Conservation (phyloP, 2,888 invertebrate species). For the Orchesellides sinensis region DNA sequence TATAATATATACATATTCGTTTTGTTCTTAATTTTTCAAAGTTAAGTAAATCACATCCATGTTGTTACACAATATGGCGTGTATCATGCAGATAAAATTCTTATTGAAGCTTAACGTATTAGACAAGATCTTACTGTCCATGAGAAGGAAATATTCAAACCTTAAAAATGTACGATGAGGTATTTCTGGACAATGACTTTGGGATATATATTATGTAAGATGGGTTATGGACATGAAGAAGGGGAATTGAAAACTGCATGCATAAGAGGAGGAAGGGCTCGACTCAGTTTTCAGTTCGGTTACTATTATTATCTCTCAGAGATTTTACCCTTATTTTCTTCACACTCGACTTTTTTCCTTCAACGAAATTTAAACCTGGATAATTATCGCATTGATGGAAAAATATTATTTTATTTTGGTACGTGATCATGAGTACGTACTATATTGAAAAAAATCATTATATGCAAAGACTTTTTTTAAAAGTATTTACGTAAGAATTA, state of each 20-base stretch:
- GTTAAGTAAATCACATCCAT: background rate
- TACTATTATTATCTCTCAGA: background rate
- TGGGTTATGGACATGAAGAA: too few species aligned
- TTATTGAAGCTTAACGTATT: conserved; percentile 25
- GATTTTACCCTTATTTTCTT: background rate
- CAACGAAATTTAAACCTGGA: conserved; percentile 13
- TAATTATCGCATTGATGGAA: conserved; percentile 15
- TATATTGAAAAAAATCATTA: background rate
- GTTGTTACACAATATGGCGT: conserved; percentile 37
- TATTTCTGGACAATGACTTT: too few species aligned
- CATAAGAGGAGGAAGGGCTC: background rate
- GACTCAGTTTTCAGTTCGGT: background rate
- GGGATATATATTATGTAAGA: too few species aligned
- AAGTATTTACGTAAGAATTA: background rate
- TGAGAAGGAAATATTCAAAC: background rate
- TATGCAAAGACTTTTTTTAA: too few species aligned
- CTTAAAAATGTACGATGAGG: background rate
- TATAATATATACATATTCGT: too few species aligned
- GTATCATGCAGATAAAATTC: conserved; percentile 36
- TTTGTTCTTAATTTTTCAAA: background rate
- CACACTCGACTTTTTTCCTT: background rate
- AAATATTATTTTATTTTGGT: background rate
- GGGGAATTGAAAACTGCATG: background rate
- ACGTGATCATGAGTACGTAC: background rate
- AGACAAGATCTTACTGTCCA: conserved; percentile 26